Percentiles rank a stretch among this genome's conserved stretches.
These are phyloP conservation scores for Mamestra brassicae DNA, from an alignment of 2,888 invertebrate species.

Conservation along the genomic window DNA sequence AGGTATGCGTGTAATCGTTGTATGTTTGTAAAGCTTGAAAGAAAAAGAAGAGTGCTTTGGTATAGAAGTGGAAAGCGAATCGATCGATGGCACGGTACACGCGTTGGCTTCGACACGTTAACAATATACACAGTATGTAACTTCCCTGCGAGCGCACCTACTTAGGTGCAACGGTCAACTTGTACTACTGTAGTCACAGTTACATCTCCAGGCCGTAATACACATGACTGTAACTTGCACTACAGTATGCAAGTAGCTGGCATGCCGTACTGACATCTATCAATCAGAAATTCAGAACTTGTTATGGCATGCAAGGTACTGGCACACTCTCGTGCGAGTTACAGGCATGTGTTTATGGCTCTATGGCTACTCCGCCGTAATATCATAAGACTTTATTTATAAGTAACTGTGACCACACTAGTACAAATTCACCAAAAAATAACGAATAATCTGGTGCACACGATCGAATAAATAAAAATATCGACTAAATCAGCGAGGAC, in stretches of 20 bases:
- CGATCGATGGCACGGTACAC: slow-evolving; percentile 65
- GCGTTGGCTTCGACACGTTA: slow-evolving; percentile 24
- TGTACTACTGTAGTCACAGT: not conserved
- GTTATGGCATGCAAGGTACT: too few species aligned
- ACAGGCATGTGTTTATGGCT: not conserved
- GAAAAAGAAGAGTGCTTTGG: slow-evolving; percentile 64
- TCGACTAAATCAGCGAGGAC: slow-evolving; percentile 43
- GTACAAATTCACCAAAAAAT: slow-evolving; percentile 16
- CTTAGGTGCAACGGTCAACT: not conserved
- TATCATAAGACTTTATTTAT: slow-evolving; percentile 33
- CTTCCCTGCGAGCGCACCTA: slow-evolving; percentile 39
- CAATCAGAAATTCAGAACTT: too few species aligned
- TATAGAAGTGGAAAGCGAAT: slow-evolving; percentile 57
- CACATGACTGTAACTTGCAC: too few species aligned
- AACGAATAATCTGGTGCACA: slow-evolving; percentile 53
- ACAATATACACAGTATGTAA: slow-evolving; percentile 40
- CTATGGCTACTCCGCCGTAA: slow-evolving; percentile 3
- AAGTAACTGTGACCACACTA: slow-evolving; percentile 24
- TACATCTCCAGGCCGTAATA: not conserved
- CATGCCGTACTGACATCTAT: too few species aligned
- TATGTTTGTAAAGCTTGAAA: slow-evolving; percentile 44
- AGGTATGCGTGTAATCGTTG: slow-evolving; percentile 28
- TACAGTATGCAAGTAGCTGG: too few species aligned
- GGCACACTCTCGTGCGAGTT: not conserved
- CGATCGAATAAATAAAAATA: slow-evolving; percentile 63